These are phyloP conservation scores for Erynnis tages DNA, from an alignment of 2,888 invertebrate genomes.

Conservation along the genomic window DNA sequence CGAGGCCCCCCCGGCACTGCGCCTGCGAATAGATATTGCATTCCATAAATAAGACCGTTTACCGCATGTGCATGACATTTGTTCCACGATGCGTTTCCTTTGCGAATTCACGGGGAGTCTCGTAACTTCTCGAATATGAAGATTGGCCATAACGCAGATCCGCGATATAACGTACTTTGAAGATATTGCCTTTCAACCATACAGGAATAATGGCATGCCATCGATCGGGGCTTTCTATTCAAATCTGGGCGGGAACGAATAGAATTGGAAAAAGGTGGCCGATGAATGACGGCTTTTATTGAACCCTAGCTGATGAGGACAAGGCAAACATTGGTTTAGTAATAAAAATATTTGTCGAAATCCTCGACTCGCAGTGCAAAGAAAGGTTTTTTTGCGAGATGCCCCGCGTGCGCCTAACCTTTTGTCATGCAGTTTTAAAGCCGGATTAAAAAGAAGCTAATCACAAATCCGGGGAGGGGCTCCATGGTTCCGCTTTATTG, in stretches of 20 bases:
- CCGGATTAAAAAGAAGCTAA: conserved; percentile 72
- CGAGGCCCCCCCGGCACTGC: conserved; percentile 29
- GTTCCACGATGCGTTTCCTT: conserved; percentile 56
- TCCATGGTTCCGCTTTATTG: conserved; percentile 40
- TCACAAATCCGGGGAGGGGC: conserved; percentile 54
- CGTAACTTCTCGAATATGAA: conserved; percentile 45
- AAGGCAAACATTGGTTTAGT: conserved; percentile 76
- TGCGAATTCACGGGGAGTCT: conserved; percentile 51
- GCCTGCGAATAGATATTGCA: conserved; percentile 38
- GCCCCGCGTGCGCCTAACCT: conserved; percentile 53
- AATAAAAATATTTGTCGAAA: conserved; percentile 78
- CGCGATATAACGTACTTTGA: conserved; percentile 32
- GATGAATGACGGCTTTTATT: conserved; percentile 62
- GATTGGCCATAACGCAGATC: conserved; percentile 42
- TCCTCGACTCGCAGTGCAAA: conserved; percentile 61
- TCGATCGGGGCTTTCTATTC: conserved; percentile 59
- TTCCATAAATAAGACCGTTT: conserved; percentile 47
- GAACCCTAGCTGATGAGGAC: conserved; percentile 70
- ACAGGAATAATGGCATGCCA: conserved; percentile 46
- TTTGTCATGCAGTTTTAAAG: conserved; percentile 73
- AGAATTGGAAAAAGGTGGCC: conserved; percentile 62
- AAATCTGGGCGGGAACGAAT: conserved; percentile 57
- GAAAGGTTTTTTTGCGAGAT: conserved; percentile 59
- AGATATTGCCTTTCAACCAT: conserved; percentile 40
- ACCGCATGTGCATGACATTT: conserved; percentile 52